Conservation (phyloP, 2,888 invertebrate genomes). For the Digitonthophagus gazella region DNA sequence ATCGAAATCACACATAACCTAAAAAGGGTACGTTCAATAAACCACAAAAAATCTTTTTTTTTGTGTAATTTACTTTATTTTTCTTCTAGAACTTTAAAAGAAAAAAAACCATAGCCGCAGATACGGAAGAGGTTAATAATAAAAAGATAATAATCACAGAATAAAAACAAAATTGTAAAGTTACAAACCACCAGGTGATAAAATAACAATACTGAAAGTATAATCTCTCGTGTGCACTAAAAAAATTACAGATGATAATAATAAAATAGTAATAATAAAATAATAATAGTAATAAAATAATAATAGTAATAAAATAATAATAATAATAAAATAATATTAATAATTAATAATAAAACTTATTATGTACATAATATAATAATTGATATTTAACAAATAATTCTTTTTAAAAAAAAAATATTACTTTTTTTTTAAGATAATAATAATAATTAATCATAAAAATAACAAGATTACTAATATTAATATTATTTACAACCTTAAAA, state of each 20-base stretch:
- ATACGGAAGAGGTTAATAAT: slow-evolving; percentile 29
- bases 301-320: not conserved
- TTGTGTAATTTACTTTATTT: slow-evolving; percentile 19
- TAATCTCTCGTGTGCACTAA: slow-evolving; percentile 25
- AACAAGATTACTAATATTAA: slow-evolving; percentile 3
- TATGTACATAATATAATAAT: not conserved
- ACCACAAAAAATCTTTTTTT: no score
- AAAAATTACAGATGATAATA: slow-evolving; percentile 16
- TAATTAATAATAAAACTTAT: not conserved
- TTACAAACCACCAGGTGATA: slow-evolving; percentile 31
- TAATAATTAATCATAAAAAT: no score
- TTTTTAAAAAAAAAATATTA: not conserved
- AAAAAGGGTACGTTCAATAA: no score
- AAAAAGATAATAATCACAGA: slow-evolving; percentile 34
- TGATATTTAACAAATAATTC: not conserved
- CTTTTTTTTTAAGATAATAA: no score
- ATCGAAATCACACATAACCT: no score
- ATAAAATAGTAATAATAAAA: no score
- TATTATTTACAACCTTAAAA: not conserved
- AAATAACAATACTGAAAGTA: slow-evolving; percentile 25
- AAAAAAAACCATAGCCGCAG: slow-evolving; percentile 32
- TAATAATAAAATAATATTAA: not conserved
- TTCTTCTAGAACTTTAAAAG: slow-evolving; percentile 27
- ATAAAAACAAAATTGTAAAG: slow-evolving; percentile 30
- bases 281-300: no score